Evolutionary conservation across 2,797 vertebrate species (phyloP).

Genomic region (Clarias pachynema): DNA sequence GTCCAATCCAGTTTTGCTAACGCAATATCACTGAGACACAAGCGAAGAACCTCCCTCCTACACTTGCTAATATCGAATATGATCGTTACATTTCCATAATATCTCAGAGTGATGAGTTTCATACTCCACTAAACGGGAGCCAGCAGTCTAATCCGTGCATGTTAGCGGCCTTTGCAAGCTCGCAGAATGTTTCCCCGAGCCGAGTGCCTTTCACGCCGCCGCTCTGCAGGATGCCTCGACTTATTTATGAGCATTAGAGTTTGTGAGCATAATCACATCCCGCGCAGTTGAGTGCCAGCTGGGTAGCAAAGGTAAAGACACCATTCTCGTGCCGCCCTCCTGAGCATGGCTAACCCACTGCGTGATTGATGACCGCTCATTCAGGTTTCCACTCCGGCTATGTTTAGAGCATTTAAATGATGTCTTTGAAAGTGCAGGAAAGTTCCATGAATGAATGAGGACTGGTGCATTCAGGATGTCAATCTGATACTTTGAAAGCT

Average conservation of each 20-base stretch:
- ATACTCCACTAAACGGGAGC: constrained; percentile 34
- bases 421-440: constrained; percentile 41
- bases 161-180: not conserved
- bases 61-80: not conserved
- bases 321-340: constrained; percentile 45
- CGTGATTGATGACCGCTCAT: constrained; percentile 51
- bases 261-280: constrained; percentile 46
- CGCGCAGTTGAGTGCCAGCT: constrained; percentile 30
- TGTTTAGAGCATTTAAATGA: constrained; percentile 43
- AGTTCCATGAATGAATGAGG: constrained; percentile 38
- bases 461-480: constrained; percentile 1
- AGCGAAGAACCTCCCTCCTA: not conserved
- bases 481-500: constrained; percentile 26
- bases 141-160: constrained; percentile 33
- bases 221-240: constrained; percentile 48
- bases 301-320: constrained; percentile 46
- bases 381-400: constrained; percentile 41
- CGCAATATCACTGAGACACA: not conserved
- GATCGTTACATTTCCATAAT: constrained; percentile 16
- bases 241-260: constrained; percentile 54
- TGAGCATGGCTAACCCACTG: constrained; percentile 32
- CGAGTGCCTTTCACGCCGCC: constrained; percentile 28
- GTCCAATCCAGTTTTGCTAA: not conserved
- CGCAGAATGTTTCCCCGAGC: constrained; percentile 48
- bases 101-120: constrained; percentile 43